Base-by-base conservation (phyloP, 2,888 invertebrate species). In the Drosophila limbata region DNA sequence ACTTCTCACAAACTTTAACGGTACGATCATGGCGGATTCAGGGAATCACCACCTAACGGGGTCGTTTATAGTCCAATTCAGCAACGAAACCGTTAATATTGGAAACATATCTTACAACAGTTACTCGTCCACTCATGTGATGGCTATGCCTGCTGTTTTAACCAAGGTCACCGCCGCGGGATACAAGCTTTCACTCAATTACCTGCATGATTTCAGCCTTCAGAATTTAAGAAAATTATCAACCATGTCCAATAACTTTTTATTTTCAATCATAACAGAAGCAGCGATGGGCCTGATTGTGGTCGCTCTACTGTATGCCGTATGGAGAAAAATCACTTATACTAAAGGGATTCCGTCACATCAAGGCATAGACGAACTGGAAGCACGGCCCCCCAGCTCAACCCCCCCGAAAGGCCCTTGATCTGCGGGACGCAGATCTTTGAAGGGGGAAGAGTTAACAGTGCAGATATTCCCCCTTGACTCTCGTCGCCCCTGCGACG, bases 1-100 rank as follows among this genome's bases (percentile, higher is more conserved):
- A 39, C 39, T 39, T 6, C 39, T 39, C 39, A 39, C 39, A 4
- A 39, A 39, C 39, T 39, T 39, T 15, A 39, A 39, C 39, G 39
- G 39, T 39, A 39, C 39, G 39, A 39, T 39, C 39, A n/a, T 39
- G 39, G 39, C 15, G 39, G 39, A 15, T 39, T 15, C 15, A 39
- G 39, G 39, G 39, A 15, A n/a, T 15, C 39, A 39, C 2, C 39
- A 39, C 5, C 39, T 39, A 39, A 15, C 39, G 39, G 39, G 39
- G 39, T 39, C 39, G 39, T 39, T n/a, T 6, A 35, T 35, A 35
- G 13, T 35, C 39, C 39, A 39, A 39, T 39, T 9, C 9, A 8
- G 17, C 39, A 39, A 39, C 39, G 39, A 39, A 15, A 39, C 39
- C 15, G 15, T 39, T 9, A 39, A 39, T 15, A 39, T 39, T 15